Evolutionary conservation across 2,113 vertebrate species (phyloP).

Genomic region (Serilophus lunatus): DNA sequence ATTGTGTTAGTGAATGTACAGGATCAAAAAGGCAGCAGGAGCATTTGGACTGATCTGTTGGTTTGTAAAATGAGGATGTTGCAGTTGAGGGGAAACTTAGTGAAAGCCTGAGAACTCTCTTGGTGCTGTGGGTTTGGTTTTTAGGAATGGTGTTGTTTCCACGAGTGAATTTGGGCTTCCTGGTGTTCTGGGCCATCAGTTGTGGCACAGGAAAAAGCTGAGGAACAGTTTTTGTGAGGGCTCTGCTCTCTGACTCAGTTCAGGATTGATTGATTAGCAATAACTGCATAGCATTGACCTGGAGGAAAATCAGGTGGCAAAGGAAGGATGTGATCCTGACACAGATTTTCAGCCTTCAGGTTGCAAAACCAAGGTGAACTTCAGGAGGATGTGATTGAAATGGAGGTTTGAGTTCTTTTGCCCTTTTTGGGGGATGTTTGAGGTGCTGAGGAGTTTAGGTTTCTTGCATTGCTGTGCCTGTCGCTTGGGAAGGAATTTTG

Average conservation of each 20-base stretch:
- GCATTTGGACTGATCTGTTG: not conserved
- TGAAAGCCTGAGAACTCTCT: not conserved
- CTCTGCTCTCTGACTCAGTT: not conserved
- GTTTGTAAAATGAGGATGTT: constrained; percentile 7
- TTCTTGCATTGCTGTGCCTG: not conserved
- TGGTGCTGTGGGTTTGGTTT: not conserved
- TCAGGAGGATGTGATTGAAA: not conserved
- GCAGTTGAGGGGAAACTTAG: not conserved
- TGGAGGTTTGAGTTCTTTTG: not conserved
- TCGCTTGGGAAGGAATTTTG: not conserved
- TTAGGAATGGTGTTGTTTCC: not conserved
- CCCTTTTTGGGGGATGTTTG: not conserved
- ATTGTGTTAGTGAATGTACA: not conserved
- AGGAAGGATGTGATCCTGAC: not conserved
- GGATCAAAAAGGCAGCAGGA: constrained; percentile 13
- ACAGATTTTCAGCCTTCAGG: not conserved
- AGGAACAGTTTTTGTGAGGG: not conserved
- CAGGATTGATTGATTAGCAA: not conserved
- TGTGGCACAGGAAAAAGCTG: not conserved
- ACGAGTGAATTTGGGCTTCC: not conserved
- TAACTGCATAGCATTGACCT: not conserved
- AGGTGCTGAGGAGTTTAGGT: not conserved
- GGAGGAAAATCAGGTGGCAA: not conserved
- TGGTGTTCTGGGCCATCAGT: not conserved
- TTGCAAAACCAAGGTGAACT: not conserved